Percentiles rank a stretch among this genome's conserved stretches.
Evolutionary conservation across 2,888 invertebrate genomes (phyloP).

Genomic region (Fragum fragum): DNA sequence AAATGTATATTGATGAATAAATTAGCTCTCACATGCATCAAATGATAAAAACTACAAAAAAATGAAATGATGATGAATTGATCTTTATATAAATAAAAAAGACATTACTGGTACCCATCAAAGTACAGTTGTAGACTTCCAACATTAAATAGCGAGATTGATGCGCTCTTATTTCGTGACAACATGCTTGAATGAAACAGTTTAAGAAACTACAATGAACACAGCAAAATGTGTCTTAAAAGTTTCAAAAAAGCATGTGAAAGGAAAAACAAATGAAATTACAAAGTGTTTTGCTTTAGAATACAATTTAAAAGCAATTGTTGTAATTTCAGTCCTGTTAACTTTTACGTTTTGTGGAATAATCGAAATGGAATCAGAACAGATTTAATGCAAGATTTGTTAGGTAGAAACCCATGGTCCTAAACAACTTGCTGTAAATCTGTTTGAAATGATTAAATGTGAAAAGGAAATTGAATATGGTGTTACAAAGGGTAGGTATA

Average conservation of each 20-base stretch:
- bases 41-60: no score
- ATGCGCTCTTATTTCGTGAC: not conserved
- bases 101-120: no score
- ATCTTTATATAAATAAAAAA: no score
- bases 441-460: not conserved
- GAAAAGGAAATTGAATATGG: not conserved
- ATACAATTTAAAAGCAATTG: not conserved
- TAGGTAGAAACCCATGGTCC: not conserved
- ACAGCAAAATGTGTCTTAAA: slow-evolving; percentile 9
- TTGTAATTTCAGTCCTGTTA: not conserved
- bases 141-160: no score
- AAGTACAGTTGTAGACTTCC: no score
- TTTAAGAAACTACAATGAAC: slow-evolving; percentile 2
- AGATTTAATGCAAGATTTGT: slow-evolving; percentile 49
- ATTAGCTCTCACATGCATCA: no score
- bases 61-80: no score
- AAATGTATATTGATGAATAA: no score
- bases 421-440: slow-evolving; percentile 50
- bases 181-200: slow-evolving; percentile 16
- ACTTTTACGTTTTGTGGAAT: not conserved
- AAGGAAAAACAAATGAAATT: not conserved
- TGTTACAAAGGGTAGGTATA: not conserved
- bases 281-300: not conserved
- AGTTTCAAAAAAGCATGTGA: slow-evolving; percentile 24
- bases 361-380: not conserved